Evolutionary conservation across 2,113 vertebrate species (phyloP).

Genomic region (Taxidea taxus): DNA sequence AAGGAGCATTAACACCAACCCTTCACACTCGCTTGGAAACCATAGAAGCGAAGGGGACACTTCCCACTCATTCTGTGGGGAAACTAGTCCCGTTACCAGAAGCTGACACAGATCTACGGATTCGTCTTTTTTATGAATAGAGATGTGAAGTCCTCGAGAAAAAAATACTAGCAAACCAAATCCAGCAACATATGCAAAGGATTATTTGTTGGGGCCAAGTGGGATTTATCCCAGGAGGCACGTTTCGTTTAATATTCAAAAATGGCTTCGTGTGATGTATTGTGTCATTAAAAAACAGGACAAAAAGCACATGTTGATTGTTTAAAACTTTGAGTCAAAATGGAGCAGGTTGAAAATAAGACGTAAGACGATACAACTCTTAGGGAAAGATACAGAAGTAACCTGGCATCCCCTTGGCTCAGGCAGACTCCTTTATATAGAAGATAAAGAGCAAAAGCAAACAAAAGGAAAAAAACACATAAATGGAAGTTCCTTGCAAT

Average conservation of each 20-base stretch:
- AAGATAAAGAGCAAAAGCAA: not conserved
- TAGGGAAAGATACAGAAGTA: not conserved
- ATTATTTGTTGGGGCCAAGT: not conserved
- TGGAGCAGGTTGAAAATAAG: not conserved
- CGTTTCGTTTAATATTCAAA: not conserved
- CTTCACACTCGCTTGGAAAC: not conserved
- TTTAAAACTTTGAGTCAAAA: not conserved
- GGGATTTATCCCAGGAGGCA: accelerated
- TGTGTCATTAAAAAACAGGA: not conserved
- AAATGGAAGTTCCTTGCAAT: not conserved
- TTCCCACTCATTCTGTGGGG: not conserved
- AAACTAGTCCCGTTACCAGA: not conserved
- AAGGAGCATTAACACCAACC: not conserved
- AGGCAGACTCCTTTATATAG: accelerated
- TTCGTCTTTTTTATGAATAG: not conserved
- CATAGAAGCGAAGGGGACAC: not conserved
- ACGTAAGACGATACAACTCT: not conserved
- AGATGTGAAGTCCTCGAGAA: not conserved
- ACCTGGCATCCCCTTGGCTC: accelerated
- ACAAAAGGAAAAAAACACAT: not conserved
- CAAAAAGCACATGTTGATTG: accelerated
- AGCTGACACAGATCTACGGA: not conserved
- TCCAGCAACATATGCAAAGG: not conserved
- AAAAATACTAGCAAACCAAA: not conserved
- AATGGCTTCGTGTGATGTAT: not conserved